phyloP scores from a whole-genome alignment of 2,113 vertebrate genomes.

The human (Homo sapiens) region GRCh38 chr2:139338001-139338500 shows the following conservation, averaged over 20 bases:
- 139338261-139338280: not conserved
- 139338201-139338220: not conserved
- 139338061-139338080: not conserved
- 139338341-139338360: slow-evolving; percentile 61
- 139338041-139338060: not conserved
- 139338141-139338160: not conserved
- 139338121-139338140: not conserved
- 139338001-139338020: not conserved
- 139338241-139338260: not conserved
- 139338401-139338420: slow-evolving; percentile 73
- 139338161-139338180: not conserved
- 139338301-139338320: slow-evolving; percentile 66
- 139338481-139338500: slow-evolving; percentile 72
- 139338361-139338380: slow-evolving; percentile 66
- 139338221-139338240: not conserved
- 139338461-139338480: slow-evolving; percentile 27
- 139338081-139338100: not conserved
- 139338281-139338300: not conserved
- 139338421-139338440: slow-evolving; percentile 79
- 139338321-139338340: slow-evolving; percentile 27
- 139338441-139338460: slow-evolving; percentile 79
- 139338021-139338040: not conserved
- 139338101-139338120: not conserved
- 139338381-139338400: slow-evolving; percentile 74
- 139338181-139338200: not conserved